Base-by-base conservation (phyloP, 2,888 invertebrate species). In the Pristionchus entomophagus region DNA sequence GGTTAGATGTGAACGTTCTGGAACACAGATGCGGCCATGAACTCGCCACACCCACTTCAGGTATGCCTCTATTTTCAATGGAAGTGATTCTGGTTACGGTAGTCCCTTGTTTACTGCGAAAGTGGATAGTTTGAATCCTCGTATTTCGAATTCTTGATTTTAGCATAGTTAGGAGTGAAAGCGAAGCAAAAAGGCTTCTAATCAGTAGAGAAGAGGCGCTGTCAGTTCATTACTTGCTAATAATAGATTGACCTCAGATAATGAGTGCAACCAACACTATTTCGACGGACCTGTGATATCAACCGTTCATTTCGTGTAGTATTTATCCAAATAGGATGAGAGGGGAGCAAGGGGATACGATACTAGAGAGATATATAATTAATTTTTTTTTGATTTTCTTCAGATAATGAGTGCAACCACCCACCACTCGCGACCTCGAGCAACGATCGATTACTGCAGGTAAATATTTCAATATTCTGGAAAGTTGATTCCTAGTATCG, bases 391-490 rank as follows among this genome's bases (percentile, higher is more conserved):
- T n/a, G n/a, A n/a, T 56, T 56, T 22, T 56, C 6, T 73, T 41
- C 26, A 73, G 73, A 73, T 26, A 73, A 88, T 51, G 88, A 88
- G 51, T 87, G 88, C 84, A 88, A 87, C 51, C 84, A 88, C 77
- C 86, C 85, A 22, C 88, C 88, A 10, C 84, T 86, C 53, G 85
- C 86, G 82, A 86, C 88, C 3, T 89, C 89, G 0, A 88, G 89
- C n/a, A 89, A 90, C 85, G 90, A 90, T 45, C 81, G 88, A 38
- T 84, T 90, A 35, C 87, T 90, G 86, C 90, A 90, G 89, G 90
- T 88, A 22, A 17, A 2, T 17, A 1, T 22, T 29, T 59, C 2
- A 3, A n/a, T 59, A 26, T 59, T 26, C 12, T 59, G n/a, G 2
- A 3, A 59, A 59, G 26, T n/a, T 59, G 6, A n/a, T 12, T 1